phyloP scores from a whole-genome alignment of 2,113 vertebrate species.

The Orthonyx spaldingii region DNA sequence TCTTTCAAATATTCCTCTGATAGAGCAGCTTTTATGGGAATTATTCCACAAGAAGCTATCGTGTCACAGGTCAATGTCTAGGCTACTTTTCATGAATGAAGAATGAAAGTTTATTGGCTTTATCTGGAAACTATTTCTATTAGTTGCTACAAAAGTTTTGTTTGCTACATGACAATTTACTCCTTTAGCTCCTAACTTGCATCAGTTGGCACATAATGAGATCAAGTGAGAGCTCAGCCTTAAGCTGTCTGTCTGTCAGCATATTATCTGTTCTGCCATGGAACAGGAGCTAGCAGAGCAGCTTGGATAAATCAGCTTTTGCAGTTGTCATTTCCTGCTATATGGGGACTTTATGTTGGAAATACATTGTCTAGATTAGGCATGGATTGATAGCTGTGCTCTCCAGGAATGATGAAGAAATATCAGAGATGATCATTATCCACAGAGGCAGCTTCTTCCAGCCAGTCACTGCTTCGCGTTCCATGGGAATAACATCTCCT shows the following conservation, averaged over 20 bases:
- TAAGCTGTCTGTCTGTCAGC: constrained; percentile 45
- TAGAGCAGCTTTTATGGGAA: neutral
- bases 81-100: neutral
- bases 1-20: neutral
- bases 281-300: constrained; percentile 1
- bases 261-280: constrained; percentile 10
- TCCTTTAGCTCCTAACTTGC: neutral
- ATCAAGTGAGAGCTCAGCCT: constrained; percentile 30
- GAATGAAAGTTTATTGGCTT: neutral
- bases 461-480: neutral
- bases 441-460: neutral
- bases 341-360: neutral
- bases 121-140: neutral
- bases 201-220: constrained; percentile 36
- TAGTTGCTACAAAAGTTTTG: constrained; percentile 5
- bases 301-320: constrained; percentile 49
- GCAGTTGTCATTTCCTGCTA: constrained; percentile 23
- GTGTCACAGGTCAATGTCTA: neutral
- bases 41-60: neutral
- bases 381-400: constrained; percentile 16
- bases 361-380: constrained; percentile 27
- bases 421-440: neutral
- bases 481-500: neutral
- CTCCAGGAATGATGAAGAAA: constrained; percentile 2
- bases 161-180: neutral